Evolutionary conservation across 2,797 vertebrate genomes (phyloP).

Genomic region (Phaenicophaeus curvirostris): DNA sequence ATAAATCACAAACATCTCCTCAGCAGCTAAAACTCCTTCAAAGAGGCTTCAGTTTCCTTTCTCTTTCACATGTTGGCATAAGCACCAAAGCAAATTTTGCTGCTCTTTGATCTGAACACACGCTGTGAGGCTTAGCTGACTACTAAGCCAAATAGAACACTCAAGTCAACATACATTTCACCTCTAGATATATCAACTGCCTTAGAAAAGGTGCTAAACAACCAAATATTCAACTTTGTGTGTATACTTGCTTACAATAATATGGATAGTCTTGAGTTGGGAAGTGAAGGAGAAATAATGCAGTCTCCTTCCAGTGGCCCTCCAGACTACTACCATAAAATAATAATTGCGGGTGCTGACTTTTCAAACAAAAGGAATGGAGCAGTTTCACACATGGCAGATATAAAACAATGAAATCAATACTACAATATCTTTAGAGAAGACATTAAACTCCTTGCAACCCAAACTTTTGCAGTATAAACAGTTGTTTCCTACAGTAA

Average conservation of each 20-base stretch:
- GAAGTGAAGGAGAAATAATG: background rate
- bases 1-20: background rate
- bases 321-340: background rate
- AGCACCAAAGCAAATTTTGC: background rate
- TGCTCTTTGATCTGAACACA: fast-evolving
- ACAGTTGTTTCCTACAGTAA: background rate
- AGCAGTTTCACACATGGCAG: background rate
- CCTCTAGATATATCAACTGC: background rate
- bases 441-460: background rate
- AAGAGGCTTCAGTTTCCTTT: background rate
- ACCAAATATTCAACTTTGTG: background rate
- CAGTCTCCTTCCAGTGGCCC: background rate
- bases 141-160: background rate
- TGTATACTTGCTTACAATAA: background rate
- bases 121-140: background rate
- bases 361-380: background rate
- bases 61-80: background rate
- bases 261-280: background rate
- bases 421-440: background rate
- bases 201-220: background rate
- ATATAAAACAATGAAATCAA: background rate
- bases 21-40: background rate
- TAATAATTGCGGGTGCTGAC: background rate
- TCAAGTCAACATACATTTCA: background rate
- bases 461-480: background rate